These are phyloP conservation scores for Tympanoctomys barrerae DNA, from an alignment of 2,797 vertebrate species.

Conservation along the genomic window DNA sequence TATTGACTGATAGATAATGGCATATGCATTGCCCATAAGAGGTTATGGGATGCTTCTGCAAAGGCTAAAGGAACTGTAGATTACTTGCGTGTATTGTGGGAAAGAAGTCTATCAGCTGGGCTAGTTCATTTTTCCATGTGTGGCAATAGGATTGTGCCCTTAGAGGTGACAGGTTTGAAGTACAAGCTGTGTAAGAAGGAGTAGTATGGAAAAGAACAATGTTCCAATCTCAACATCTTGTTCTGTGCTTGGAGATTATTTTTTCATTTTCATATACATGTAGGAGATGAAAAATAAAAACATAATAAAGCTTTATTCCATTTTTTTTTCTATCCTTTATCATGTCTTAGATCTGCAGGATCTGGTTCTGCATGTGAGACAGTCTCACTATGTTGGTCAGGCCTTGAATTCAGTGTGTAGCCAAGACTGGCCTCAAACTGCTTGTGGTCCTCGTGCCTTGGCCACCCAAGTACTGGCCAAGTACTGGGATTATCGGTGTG, in stretches of 20 bases:
- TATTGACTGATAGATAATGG: constrained; percentile 15
- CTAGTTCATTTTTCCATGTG: not conserved
- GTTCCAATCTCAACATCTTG: not conserved
- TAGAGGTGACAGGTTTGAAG: not conserved
- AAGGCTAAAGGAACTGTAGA: not conserved
- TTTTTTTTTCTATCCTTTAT: constrained; percentile 85
- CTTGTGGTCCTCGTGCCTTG: not conserved
- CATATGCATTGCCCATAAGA: not conserved
- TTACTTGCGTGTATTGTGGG: not conserved
- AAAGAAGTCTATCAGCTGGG: not conserved
- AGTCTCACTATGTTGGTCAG: not conserved
- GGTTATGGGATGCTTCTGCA: not conserved
- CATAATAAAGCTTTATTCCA: constrained; percentile 77
- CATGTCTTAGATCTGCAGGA: constrained; percentile 87
- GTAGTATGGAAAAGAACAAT: not conserved
- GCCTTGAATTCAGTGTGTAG: not conserved
- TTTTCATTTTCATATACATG: constrained; percentile 24
- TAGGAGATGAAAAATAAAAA: constrained; percentile 35
- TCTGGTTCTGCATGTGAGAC: not conserved
- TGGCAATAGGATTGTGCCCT: not conserved
- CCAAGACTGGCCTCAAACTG: not conserved
- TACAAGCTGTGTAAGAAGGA: not conserved
- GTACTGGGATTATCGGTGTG: not conserved
- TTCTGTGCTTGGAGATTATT: not conserved
- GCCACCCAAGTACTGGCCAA: not conserved